Evolutionary conservation across 1,140 invertebrate species (phyloP).

Genomic region (Cyclargus thomasi): DNA sequence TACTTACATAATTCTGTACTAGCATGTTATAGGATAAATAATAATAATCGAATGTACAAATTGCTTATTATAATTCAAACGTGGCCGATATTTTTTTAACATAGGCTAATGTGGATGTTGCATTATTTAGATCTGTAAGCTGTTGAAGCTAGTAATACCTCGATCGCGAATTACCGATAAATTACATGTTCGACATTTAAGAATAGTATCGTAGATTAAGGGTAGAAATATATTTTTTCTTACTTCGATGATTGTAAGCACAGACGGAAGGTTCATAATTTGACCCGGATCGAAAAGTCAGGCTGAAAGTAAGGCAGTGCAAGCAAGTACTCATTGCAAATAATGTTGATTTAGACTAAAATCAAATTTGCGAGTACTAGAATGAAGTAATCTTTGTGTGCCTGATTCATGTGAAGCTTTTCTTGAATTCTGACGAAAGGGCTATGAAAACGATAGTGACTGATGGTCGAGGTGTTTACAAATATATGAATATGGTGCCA

Average conservation of each 20-base stretch:
- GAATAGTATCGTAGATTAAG: not conserved
- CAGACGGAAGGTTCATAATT: not conserved
- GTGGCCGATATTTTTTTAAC: constrained; percentile 6
- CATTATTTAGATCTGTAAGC: not conserved
- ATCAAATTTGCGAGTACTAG: too few species aligned
- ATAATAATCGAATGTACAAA: constrained; percentile 11
- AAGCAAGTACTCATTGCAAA: too few species aligned
- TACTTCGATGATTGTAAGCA: not conserved
- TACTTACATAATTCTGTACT: not conserved
- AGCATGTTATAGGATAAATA: not conserved
- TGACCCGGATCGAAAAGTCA: too few species aligned
- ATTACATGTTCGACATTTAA: not conserved
- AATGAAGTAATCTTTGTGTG: too few species aligned
- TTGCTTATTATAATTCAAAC: constrained; percentile 11
- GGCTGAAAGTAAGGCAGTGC: too few species aligned
- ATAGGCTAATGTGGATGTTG: not conserved
- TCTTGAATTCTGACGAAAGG: too few species aligned
- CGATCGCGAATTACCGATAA: not conserved
- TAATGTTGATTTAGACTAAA: too few species aligned
- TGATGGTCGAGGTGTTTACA: too few species aligned
- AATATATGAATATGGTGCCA: too few species aligned
- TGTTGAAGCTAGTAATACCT: not conserved
- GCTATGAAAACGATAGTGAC: too few species aligned
- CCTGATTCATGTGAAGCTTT: too few species aligned
- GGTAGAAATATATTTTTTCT: constrained; percentile 6